Evolutionary conservation across 1,140 invertebrate species (phyloP), one percentile per base, ranked within the genome.

Genomic region (Saccostrea echinata): DNA sequence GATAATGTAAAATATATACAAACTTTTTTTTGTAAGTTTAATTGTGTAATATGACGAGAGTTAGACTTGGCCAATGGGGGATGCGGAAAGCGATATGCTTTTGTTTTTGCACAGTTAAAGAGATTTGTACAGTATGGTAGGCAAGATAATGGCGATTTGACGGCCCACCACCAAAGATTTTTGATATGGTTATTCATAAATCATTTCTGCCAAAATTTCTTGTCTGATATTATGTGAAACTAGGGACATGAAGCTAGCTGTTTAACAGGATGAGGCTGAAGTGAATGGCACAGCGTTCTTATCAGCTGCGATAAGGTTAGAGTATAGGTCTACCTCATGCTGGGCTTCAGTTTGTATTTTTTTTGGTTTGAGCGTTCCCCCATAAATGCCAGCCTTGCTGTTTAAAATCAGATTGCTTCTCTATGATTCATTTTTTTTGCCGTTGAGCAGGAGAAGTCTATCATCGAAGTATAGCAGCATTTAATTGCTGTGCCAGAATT

Each of bases 161-260:
- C 33, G 30, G 84, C 53, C 84, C 84, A 84, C 84, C 81, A 57
- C 84, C 57, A 64, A 61, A 61, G 53, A 80, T 87, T 61, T 83
- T 83, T 83, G 80, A 83, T 87, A 87, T n/a, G 55, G 57, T 30
- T 68, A 30, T 53, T 83, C 82, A 84, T 88, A 88, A 88, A 88
- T 88, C 86, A 88, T 88, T 88, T 88, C 82, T 88, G 86, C 86
- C 86, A 88, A 76, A 24, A 52, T 68, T 86, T 86, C 64, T 76
- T 86, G 35, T 68, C 84, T 84, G 83, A 76, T 88, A 88, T 88
- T 68, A 68, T 88, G 43, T 52, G 68, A 76, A 84, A 84, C 57
- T 57, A 57, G 55, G 86, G 80, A 57, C 55, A 27, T 33, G 35
- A 64, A 43, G 81, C 53, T 87, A 81, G 86, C 86, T 83, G 86